These are phyloP conservation scores for Diplolepis rosae DNA, from an alignment of 2,888 invertebrate genomes.

Conservation along the genomic window DNA sequence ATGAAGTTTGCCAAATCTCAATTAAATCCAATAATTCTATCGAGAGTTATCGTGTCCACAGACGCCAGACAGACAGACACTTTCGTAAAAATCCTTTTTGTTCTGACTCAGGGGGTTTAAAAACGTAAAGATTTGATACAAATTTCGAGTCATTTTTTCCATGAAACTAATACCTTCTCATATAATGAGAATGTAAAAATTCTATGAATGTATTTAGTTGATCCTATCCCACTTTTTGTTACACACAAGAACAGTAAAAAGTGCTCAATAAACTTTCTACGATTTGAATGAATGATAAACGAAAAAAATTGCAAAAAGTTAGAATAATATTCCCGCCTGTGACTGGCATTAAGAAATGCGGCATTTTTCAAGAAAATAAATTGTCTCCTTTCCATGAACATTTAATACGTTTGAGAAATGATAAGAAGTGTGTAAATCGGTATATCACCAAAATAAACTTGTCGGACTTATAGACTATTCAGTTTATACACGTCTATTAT, in stretches of 20 bases:
- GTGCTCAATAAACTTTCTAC: not conserved
- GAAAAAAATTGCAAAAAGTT: not conserved
- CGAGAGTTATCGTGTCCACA: no score
- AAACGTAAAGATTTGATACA: no score
- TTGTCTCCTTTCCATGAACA: not conserved
- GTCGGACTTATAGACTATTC: not conserved
- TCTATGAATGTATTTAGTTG: no score
- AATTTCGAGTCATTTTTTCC: no score
- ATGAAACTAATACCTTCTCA: no score
- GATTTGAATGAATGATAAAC: not conserved
- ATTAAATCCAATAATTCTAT: no score
- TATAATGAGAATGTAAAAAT: no score
- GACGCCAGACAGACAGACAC: no score
- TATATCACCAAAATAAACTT: not conserved
- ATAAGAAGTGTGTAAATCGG: not conserved
- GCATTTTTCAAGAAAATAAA: not conserved
- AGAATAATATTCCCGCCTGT: not conserved
- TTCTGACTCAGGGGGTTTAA: no score
- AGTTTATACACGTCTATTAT: not conserved
- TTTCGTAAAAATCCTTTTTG: no score
- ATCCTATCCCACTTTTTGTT: no score
- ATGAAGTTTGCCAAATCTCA: no score
- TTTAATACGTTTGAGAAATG: not conserved
- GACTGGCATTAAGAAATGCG: not conserved
- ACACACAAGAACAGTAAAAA: not conserved